phyloP scores from a whole-genome alignment of 2,888 invertebrate genomes.

The Aleiodes testaceus region DNA sequence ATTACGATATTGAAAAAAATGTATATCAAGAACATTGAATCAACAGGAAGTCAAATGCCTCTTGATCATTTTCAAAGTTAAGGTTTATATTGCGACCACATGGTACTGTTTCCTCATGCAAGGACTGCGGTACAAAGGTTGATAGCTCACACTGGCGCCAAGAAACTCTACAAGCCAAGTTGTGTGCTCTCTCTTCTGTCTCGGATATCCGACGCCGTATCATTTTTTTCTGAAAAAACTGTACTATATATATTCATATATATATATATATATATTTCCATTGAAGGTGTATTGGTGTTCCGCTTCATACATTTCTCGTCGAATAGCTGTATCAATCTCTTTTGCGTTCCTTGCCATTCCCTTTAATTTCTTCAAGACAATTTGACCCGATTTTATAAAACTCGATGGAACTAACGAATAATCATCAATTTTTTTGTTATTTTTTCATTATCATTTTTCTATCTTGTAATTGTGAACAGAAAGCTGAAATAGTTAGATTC shows the following conservation, averaged over 20 bases:
- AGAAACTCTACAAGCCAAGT: constrained; percentile 34
- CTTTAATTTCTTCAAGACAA: constrained; percentile 19
- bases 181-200: constrained; percentile 52
- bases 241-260: constrained; percentile 36
- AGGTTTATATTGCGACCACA: not conserved
- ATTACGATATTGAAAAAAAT: no score
- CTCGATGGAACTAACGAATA: not conserved
- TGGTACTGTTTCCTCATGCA: not conserved
- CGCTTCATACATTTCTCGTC: constrained; percentile 11
- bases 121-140: constrained; percentile 34
- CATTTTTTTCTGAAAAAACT: constrained; percentile 53
- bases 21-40: not conserved
- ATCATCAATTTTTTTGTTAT: not conserved
- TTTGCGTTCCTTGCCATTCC: constrained; percentile 21
- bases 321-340: constrained; percentile 1
- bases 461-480: no score
- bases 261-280: constrained; percentile 35
- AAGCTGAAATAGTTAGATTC: no score
- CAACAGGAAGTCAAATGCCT: not conserved
- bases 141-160: constrained; percentile 45
- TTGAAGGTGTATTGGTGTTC: constrained; percentile 20
- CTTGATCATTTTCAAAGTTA: constrained; percentile 3
- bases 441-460: no score
- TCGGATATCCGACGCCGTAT: constrained; percentile 59
- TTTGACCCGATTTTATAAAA: constrained; percentile 11